Evolutionary conservation across 2,113 vertebrate species (phyloP), one percentile per base, ranked within the genome.

Genomic region (Centropus unirufus): DNA sequence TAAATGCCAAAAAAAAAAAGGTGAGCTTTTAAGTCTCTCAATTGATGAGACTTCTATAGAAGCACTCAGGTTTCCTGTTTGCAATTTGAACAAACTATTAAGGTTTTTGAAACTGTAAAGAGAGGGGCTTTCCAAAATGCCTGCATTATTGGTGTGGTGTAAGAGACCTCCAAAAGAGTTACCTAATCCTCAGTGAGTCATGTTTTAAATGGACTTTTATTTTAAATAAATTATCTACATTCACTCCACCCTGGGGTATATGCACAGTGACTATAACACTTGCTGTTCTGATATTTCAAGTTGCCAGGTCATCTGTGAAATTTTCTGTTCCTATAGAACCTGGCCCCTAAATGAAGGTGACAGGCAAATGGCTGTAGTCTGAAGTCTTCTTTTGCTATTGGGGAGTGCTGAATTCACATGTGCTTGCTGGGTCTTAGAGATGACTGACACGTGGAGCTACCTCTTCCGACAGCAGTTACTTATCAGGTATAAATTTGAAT

Each of bases 401-500:
- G 23, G 52, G 29, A 55, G 78, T 95, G 44, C 44, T 88, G 85
- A 94, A 86, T 90, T 74, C 87, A 40, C 34, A 23, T 61, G 61
- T 72, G 30, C 36, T 64, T 88, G 14, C 85, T 83, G 61, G 30
- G 16, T 88, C 63, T 89, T 75, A 86, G 78, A 77, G 23, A 44
- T 83, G 88, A 93, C 47, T 63, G 90, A 55, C 69, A 55, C 44
- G 88, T 91, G 34, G 54, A 76, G 55, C 55, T 52, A 85, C 24
- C 22, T 47, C n/a, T 96, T 90, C 68, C 94, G 92, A 86, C 68
- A 83, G 82, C 49, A 81, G 64, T 72, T 88, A 63, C 75, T 90
- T 93, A 64, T 55, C 52, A 49, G 39, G 68, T 57, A 61, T 90
- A 67, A 88, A 92, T 90, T 40, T 88, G 75, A 92, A 83, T 52